phyloP scores from a whole-genome alignment of 2,113 vertebrate species.

The Tenebrosternarchus preto region DNA sequence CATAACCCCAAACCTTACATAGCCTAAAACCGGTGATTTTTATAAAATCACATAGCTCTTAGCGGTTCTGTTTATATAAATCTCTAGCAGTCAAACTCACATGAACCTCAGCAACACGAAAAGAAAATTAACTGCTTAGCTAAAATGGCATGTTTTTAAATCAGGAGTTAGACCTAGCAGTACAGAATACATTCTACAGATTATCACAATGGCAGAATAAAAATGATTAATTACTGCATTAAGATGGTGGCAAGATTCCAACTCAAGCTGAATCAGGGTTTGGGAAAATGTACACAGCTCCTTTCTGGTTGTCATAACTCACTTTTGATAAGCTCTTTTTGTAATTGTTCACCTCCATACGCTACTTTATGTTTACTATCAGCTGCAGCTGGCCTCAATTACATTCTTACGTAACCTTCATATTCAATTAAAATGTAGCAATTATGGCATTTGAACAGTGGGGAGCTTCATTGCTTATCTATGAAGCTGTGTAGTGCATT shows the following conservation, averaged over 20 bases:
- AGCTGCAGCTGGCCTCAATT: neutral
- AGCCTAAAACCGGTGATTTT: neutral
- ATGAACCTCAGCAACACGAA: neutral
- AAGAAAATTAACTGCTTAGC: neutral
- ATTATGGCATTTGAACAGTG: neutral
- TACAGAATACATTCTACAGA: neutral
- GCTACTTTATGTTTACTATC: neutral
- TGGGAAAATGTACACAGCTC: neutral
- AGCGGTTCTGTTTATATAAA: neutral
- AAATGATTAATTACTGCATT: neutral
- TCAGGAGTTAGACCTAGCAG: neutral
- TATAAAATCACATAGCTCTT: neutral
- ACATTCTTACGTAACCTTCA: neutral
- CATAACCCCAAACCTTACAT: neutral
- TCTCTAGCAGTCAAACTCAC: neutral
- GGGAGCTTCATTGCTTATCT: neutral
- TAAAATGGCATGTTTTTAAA: neutral
- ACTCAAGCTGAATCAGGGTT: neutral
- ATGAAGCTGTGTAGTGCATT: conserved; percentile 5
- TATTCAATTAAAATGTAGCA: neutral
- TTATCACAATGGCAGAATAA: neutral
- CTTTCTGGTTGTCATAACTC: neutral
- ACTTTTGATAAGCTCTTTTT: neutral
- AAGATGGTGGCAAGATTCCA: neutral
- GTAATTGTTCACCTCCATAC: neutral